These are phyloP conservation scores for Leptinotarsa peninsularis DNA, from an alignment of 2,888 invertebrate genomes.

Conservation along the genomic window DNA sequence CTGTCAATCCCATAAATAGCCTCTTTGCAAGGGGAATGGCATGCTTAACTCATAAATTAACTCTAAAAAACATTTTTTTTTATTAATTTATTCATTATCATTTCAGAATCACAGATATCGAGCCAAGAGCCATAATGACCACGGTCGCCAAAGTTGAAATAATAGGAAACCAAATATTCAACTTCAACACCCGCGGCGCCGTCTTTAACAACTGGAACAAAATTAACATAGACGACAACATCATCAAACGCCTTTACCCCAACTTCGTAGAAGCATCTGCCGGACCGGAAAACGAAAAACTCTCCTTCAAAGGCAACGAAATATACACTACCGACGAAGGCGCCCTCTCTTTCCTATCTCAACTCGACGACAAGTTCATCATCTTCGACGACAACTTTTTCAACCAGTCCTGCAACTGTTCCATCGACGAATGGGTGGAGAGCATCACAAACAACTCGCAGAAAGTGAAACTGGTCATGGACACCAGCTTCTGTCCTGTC, in stretches of 20 bases:
- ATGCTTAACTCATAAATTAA: too few species aligned
- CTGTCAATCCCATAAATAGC: too few species aligned
- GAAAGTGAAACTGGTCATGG: constrained; percentile 66
- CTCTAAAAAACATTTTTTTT: too few species aligned
- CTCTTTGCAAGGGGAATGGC: too few species aligned
- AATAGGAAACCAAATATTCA: constrained; percentile 72
- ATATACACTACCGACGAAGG: constrained; percentile 67
- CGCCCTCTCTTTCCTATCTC: constrained; percentile 73
- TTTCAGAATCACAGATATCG: constrained; percentile 74
- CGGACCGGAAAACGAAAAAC: constrained; percentile 60
- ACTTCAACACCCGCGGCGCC: constrained; percentile 72
- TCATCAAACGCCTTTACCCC: constrained; percentile 70
- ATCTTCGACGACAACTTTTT: constrained; percentile 74
- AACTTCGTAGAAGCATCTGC: constrained; percentile 63
- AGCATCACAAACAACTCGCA: constrained; percentile 66
- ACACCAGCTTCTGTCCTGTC: constrained; percentile 75
- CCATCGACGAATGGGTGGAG: constrained; percentile 71
- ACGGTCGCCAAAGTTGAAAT: constrained; percentile 74
- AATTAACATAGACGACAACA: constrained; percentile 74
- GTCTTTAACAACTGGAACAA: constrained; percentile 76
- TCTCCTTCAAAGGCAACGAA: constrained; percentile 72
- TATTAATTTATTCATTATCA: constrained; percentile 29
- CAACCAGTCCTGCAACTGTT: constrained; percentile 74
- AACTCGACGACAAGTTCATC: constrained; percentile 67
- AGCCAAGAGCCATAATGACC: constrained; percentile 74